Conservation (phyloP, 2,113 vertebrate species). For the Oenanthe oenanthe region DNA sequence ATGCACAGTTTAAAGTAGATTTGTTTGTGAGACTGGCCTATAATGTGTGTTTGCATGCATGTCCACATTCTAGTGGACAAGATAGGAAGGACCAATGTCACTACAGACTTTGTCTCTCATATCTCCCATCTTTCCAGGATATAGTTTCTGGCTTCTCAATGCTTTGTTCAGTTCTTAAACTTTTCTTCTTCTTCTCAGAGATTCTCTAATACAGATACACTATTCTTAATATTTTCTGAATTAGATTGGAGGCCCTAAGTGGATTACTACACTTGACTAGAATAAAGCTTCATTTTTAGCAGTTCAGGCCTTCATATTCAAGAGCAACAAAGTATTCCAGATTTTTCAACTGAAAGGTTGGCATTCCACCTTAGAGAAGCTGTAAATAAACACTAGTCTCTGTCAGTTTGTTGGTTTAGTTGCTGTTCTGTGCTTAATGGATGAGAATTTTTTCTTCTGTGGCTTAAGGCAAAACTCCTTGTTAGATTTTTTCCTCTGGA, state of each 20-base stretch:
- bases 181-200: not conserved
- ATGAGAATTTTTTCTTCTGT: not conserved
- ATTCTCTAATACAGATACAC: not conserved
- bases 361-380: not conserved
- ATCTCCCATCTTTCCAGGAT: not conserved
- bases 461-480: not conserved
- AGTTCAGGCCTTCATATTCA: not conserved
- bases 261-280: not conserved
- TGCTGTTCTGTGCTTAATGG: not conserved
- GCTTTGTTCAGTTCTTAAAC: not conserved
- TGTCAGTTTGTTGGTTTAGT: not conserved
- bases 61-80: not conserved
- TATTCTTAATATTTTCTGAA: not conserved
- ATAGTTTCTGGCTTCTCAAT: not conserved
- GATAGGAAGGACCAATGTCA: not conserved
- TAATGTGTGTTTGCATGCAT: not conserved
- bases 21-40: not conserved
- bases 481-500: not conserved
- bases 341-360: not conserved
- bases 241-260: not conserved
- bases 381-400: not conserved
- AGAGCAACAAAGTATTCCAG: not conserved
- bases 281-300: not conserved
- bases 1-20: not conserved
- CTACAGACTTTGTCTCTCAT: not conserved